Base-by-base conservation (phyloP, 2,113 vertebrate species). In the Penelope pileata region DNA sequence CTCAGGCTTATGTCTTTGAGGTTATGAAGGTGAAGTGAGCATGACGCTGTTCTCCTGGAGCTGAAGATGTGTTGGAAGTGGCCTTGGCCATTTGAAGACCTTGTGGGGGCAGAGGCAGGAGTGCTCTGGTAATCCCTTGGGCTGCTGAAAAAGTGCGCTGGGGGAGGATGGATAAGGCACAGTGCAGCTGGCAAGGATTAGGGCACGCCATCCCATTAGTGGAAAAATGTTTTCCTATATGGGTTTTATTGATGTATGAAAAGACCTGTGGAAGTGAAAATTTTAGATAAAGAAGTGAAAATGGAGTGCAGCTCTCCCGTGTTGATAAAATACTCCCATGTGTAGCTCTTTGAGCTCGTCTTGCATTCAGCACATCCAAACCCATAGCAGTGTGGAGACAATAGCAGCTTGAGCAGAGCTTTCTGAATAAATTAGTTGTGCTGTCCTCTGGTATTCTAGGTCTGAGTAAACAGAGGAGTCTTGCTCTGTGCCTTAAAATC, bases 401-500 rank as follows among this genome's bases (percentile, higher is more conserved):
- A 54, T 43, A 84, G 78, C 74, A 82, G 75, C 87, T 83, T 0
- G 1, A 91, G 63, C 4, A 2, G 86, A 77, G 77, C 72, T 77
- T 86, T 88, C 68, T 50, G 64, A 77, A 93, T 92, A 86, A 91
- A 95, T 93, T 76, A 72, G 16, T 40, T 50, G 74, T 1, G 0
- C 78, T 81, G 56, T 78, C 88, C 73, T 91, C 64, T 36, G 76
- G 40, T 75, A 67, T 88, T 95, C 47, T 4, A 23, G 59, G 36
- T 86, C 90, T 96, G 83, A 86, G 83, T 93, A 96, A 96, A 93
- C 94, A 95, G 88, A 81, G 78, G 88, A 90, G 90, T 83, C 68
- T 93, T 59, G 24, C 19, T 91, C 76, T 14, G 22, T 93, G 60
- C 79, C 77, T 94, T 86, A 68, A 93, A 83, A 91, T 94, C 94